Conservation (phyloP, 2,888 invertebrate genomes). For the Lepidocyrtinus sp. region DNA sequence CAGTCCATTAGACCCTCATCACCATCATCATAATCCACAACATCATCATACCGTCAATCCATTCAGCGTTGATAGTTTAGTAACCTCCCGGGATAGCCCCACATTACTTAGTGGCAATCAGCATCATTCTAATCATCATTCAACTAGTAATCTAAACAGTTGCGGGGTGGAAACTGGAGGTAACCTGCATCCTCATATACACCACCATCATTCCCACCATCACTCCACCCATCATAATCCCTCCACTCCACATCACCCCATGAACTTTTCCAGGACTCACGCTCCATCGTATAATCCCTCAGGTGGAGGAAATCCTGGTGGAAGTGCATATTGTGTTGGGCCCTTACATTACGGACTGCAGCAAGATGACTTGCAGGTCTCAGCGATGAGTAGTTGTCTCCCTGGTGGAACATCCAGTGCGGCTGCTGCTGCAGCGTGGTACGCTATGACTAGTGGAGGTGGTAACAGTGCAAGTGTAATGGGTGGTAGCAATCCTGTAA, state of each 20-base stretch:
- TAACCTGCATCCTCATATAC: slow-evolving; percentile 42
- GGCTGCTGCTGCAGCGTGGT: slow-evolving; percentile 60
- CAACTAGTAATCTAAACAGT: slow-evolving; percentile 26
- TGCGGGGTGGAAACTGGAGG: slow-evolving; percentile 31
- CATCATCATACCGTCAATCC: slow-evolving; percentile 73
- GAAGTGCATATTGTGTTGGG: slow-evolving; percentile 51
- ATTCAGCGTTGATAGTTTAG: slow-evolving; percentile 79
- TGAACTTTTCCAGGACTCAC: slow-evolving; percentile 62
- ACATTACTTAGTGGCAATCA: slow-evolving; percentile 45
- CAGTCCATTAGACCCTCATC: slow-evolving; percentile 57
- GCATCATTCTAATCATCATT: slow-evolving; percentile 45
- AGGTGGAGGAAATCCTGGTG: slow-evolving; percentile 24
- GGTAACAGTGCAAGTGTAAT: slow-evolving; percentile 49
- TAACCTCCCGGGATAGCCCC: slow-evolving; percentile 73
- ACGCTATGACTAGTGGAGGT: slow-evolving; percentile 58
- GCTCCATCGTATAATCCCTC: slow-evolving; percentile 43
- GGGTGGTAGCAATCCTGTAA: slow-evolving; percentile 45
- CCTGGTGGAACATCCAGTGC: slow-evolving; percentile 52
- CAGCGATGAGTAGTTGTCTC: slow-evolving; percentile 55
- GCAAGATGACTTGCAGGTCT: slow-evolving; percentile 59
- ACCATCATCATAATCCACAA: slow-evolving; percentile 66
- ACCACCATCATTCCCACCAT: slow-evolving; percentile 48
- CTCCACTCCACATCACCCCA: slow-evolving; percentile 40
- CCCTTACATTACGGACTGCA: slow-evolving; percentile 60
- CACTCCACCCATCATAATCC: slow-evolving; percentile 43